A percentile compares a stretch with the other conserved stretches of the same genome.
These are phyloP conservation scores for Drosophila hydei DNA, from an alignment of 1,140 invertebrate genomes.

Conservation along the genomic window DNA sequence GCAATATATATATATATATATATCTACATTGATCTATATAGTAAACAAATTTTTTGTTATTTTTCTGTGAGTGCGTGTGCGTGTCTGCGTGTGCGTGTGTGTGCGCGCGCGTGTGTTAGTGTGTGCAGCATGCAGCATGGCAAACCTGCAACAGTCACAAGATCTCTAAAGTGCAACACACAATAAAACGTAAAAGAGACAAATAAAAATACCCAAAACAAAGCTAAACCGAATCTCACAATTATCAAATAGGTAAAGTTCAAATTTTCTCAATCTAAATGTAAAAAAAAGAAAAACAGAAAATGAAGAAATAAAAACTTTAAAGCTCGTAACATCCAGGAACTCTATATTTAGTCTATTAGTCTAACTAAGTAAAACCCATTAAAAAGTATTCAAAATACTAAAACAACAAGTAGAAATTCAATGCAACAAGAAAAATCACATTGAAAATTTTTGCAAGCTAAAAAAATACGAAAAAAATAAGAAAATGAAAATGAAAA, in stretches of 20 bases:
- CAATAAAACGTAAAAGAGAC: slow-evolving; percentile 22
- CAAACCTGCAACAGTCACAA: slow-evolving; percentile 9
- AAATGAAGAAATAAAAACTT: slow-evolving; percentile 23
- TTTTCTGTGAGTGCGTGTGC: slow-evolving; percentile 5
- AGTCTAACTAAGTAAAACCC: slow-evolving; percentile 11
- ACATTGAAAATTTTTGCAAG: slow-evolving; percentile 62
- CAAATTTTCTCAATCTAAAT: slow-evolving; percentile 47
- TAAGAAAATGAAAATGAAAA: not conserved
- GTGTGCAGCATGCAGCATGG: slow-evolving; percentile 33
- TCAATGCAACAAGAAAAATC: slow-evolving; percentile 83
- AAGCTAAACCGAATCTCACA: slow-evolving; percentile 44
- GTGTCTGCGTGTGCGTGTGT: not conserved
- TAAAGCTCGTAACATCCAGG: slow-evolving; percentile 1
- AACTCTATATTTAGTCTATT: slow-evolving; percentile 1
- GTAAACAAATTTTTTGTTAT: not conserved
- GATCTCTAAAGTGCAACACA: slow-evolving; percentile 14
- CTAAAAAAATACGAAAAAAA: not conserved
- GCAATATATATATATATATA: not conserved
- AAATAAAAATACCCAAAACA: slow-evolving; percentile 17
- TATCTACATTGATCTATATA: too few species aligned
- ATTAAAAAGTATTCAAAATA: slow-evolving; percentile 22
- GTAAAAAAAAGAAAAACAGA: slow-evolving; percentile 21
- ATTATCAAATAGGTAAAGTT: slow-evolving; percentile 73
- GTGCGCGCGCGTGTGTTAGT: slow-evolving; percentile 22
- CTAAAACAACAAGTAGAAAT: slow-evolving; percentile 65